Base-by-base conservation (phyloP, 1,140 invertebrate species). In the Camponotus vicinus region DNA sequence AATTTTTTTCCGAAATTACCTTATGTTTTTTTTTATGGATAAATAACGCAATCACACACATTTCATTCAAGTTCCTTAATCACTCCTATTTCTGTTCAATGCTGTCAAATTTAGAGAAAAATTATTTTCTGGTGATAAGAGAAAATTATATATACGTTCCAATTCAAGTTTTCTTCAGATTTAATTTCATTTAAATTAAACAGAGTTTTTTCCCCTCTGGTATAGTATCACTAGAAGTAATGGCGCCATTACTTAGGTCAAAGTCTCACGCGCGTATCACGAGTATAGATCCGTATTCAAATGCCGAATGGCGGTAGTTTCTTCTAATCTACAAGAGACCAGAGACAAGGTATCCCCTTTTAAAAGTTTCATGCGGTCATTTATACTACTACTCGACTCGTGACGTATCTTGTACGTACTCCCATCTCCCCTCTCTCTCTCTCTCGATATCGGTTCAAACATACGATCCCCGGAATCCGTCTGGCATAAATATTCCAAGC, bases 361-460 rank as follows among this genome's bases (percentile, higher is more conserved):
- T 83, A 75, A 83, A 82, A 83, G 79, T 75, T 83, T 83, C 40
- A 83, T 73, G 40, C 79, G 32, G 69, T 83, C 79, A 83, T 83
- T 83, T 83, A 83, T 83, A 83, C 55, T n/a, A 67, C 67, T 13
- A 52, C 67, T 45, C 79, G 69, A 75, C 55, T 83, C 69, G 79
- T 42, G 79, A 83, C 79, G 79, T 83, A 83, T 83, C 79, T 73
- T 27, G 52, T 37, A 71, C 18, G 67, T 73, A 73, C 32, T 45
- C 40, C n/a, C 42, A 3, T 37, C 32, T 37, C 11, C 34, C 11
- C 6, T n/a, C 18, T 21, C 11, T 21, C 11, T 7, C 40, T 27
- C 18, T 11, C 21, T n/a, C 52, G 21, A 32, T 83, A 83, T 83
- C 79, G 69, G 69, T 37, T 49, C 37, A 75, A 45, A 83, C 69